Conservation (phyloP, 2,113 vertebrate genomes). For the Numida meleagris region DNA sequence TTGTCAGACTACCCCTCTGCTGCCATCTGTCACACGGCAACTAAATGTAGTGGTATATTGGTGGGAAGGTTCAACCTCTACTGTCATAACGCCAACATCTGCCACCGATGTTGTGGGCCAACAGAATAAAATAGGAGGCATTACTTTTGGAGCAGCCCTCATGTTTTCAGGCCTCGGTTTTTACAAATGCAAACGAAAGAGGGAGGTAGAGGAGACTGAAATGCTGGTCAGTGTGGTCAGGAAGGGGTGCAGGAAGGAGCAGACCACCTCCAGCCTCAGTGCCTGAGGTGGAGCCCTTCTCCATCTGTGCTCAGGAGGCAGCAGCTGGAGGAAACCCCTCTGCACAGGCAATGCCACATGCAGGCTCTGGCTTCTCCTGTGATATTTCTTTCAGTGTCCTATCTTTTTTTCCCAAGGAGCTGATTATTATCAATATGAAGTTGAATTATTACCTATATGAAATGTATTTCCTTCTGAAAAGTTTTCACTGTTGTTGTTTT, state of each 20-base stretch:
- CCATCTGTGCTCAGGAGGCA: neutral
- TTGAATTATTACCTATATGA: neutral
- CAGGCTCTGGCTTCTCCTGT: neutral
- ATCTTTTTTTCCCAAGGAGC: neutral
- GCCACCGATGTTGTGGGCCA: neutral
- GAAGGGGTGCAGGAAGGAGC: neutral
- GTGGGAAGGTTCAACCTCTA: neutral
- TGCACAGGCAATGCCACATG: neutral
- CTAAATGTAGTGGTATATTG: neutral
- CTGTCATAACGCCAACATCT: neutral
- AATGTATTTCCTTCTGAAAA: neutral
- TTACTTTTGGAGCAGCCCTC: neutral
- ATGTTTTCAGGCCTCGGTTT: neutral
- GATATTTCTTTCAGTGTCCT: neutral
- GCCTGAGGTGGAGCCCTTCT: neutral
- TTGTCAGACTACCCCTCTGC: too few species aligned
- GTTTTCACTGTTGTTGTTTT: neutral
- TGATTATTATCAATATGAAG: neutral
- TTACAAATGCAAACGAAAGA: rapidly evolving
- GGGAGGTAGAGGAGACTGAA: too few species aligned
- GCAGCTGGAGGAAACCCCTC: slow-evolving; percentile 5
- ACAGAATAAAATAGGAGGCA: neutral
- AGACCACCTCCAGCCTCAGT: neutral
- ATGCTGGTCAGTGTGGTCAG: neutral
- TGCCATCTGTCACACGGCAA: too few species aligned